Conservation (phyloP, 2,888 invertebrate genomes). For the Linyphia triangularis region DNA sequence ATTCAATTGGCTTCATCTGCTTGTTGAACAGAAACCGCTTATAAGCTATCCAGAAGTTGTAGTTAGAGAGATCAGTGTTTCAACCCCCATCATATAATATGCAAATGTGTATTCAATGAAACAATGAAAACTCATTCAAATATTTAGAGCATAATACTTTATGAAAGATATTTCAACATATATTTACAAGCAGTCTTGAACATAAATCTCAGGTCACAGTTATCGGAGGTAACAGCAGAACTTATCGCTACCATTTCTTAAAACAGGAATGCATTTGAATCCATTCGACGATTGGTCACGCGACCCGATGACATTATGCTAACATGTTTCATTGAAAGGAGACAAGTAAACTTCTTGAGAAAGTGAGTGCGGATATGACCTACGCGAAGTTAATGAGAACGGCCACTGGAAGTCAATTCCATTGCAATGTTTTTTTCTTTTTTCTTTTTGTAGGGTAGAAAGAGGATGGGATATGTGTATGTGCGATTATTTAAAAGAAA, state of each 20-base stretch:
- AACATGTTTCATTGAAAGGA: neutral
- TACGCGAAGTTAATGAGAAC: constrained; percentile 11
- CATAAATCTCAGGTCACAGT: neutral
- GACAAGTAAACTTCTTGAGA: neutral
- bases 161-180: constrained; percentile 60
- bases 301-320: neutral
- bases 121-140: neutral
- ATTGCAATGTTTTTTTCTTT: no score
- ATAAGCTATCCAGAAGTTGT: no score
- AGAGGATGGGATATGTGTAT: no score
- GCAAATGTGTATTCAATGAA: no score
- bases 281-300: neutral
- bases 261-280: constrained; percentile 27
- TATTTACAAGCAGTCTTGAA: constrained; percentile 60
- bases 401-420: neutral
- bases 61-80: no score
- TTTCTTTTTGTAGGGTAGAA: no score
- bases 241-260: neutral
- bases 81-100: no score
- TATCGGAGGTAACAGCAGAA: constrained; percentile 19
- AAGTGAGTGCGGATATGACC: neutral
- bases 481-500: no score
- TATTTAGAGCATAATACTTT: constrained; percentile 55
- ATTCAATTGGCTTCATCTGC: no score
- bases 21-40: no score